These are phyloP conservation scores for Piaya cayana DNA, from an alignment of 2,113 vertebrate genomes.

Conservation along the genomic window DNA sequence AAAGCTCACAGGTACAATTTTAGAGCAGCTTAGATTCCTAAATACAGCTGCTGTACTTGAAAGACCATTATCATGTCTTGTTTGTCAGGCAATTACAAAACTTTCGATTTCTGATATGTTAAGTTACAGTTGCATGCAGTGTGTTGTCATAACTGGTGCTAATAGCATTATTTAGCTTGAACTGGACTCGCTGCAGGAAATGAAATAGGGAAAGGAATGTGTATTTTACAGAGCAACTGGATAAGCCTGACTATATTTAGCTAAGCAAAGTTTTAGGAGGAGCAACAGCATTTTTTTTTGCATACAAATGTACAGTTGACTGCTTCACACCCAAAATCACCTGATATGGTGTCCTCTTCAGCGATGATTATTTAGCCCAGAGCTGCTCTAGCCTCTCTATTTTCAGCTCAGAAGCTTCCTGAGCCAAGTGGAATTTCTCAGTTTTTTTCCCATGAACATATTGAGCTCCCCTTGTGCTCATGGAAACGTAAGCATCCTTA, in stretches of 20 bases:
- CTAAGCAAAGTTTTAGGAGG: neutral
- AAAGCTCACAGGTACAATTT: neutral
- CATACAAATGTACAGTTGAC: neutral
- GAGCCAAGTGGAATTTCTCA: neutral
- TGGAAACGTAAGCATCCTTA: neutral
- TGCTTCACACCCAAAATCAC: neutral
- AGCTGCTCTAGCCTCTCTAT: neutral
- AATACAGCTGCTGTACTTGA: neutral
- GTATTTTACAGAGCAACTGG: neutral
- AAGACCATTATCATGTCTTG: neutral
- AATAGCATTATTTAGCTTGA: neutral
- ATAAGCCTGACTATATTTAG: neutral
- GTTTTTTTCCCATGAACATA: neutral
- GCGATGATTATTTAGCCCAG: neutral
- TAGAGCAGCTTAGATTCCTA: neutral
- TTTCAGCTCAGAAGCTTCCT: neutral
- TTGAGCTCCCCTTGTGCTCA: neutral
- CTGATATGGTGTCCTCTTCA: neutral
- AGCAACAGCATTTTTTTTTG: neutral
- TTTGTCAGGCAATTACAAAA: neutral
- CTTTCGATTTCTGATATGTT: neutral
- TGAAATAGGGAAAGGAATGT: neutral
- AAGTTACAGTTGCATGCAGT: neutral
- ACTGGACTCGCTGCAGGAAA: neutral
- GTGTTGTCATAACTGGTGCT: neutral